phyloP scores from a whole-genome alignment of 2,797 vertebrate species.

The Poeciliopsis turneri region DNA sequence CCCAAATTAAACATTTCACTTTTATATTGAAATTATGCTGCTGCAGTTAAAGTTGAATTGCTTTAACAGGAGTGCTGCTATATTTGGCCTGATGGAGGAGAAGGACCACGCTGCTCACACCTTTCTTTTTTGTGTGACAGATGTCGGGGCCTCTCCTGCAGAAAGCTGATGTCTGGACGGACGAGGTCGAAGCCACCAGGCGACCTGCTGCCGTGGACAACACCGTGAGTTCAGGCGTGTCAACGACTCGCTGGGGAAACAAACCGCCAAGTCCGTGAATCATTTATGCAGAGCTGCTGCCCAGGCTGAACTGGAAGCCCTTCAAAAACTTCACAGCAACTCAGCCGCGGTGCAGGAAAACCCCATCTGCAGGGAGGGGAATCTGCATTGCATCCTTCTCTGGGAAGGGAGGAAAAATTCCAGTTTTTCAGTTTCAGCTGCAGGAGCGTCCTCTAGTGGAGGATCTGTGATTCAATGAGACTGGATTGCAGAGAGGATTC shows the following conservation, averaged over 20 bases:
- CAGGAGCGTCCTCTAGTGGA: constrained; percentile 59
- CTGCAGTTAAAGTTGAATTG: neutral
- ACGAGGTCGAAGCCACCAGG: constrained; percentile 72
- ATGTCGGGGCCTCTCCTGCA: constrained; percentile 69
- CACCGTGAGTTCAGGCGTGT: constrained; percentile 53
- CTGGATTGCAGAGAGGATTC: constrained; percentile 18
- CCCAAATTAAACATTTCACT: neutral
- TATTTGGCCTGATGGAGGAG: neutral
- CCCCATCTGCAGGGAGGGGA: neutral
- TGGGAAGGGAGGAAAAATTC: neutral
- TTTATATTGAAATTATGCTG: neutral
- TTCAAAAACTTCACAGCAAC: constrained; percentile 1
- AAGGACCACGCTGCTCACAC: too few relatives aligned
- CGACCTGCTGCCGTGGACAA: constrained; percentile 15
- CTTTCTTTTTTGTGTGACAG: constrained; percentile 47
- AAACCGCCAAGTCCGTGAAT: constrained; percentile 1
- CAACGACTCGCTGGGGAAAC: constrained; percentile 7
- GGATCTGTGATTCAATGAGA: neutral
- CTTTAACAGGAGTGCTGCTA: neutral
- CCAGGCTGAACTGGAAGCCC: neutral
- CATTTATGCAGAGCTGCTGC: neutral
- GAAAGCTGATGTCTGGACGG: constrained; percentile 66
- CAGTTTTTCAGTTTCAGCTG: constrained; percentile 19
- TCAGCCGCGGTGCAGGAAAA: neutral
- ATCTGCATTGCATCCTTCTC: neutral